Evolutionary conservation across 1,140 invertebrate genomes (phyloP), one percentile per base, ranked within the genome.

Genomic region (Drosophila rufa): DNA sequence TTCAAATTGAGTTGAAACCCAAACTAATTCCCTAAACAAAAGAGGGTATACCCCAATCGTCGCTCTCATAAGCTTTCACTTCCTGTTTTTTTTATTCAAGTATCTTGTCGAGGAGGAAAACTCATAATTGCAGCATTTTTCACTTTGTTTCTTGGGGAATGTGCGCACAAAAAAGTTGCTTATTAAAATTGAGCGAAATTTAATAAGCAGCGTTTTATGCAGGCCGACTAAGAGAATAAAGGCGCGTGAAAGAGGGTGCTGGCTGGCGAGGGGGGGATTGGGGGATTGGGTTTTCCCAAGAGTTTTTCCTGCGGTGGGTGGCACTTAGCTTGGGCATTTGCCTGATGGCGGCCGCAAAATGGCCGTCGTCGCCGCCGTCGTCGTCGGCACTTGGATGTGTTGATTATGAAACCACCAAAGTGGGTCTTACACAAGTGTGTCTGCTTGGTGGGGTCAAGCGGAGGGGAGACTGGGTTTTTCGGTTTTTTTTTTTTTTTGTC

Each of bases 131-230:
- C 80, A 69, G 55, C 58, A 69, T 69, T 82, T 86, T 86, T 76
- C 42, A 67, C 74, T 89, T 83, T 81, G 83, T 86, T 86, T 86
- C 74, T 80, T 75, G 62, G 79, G 79, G 80, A 78, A 79, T 79
- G 82, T 56, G 46, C 53, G 46, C 55, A 74, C 47, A 73, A 68
- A 75, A 79, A 86, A 85, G 80, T 79, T 83, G 85, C 84, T 79
- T 89, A 89, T 89, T 89, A 90, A 89, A 89, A 89, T 81, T 90
- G 75, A 90, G 85, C 78, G 75, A 81, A 80, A 85, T 90, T 84
- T 89, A 89, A 89, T 90, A 90, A 89, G 85, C 85, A 62, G 47
- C 85, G 65, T 81, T 84, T 81, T 89, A 89, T 89, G 85, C 85
- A 79, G 48, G 59, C 67, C 65, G 79, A 67, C 77, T 77, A 40